Evolutionary conservation across 1,140 invertebrate species (phyloP).

Genomic region (Pomacea maculata): DNA sequence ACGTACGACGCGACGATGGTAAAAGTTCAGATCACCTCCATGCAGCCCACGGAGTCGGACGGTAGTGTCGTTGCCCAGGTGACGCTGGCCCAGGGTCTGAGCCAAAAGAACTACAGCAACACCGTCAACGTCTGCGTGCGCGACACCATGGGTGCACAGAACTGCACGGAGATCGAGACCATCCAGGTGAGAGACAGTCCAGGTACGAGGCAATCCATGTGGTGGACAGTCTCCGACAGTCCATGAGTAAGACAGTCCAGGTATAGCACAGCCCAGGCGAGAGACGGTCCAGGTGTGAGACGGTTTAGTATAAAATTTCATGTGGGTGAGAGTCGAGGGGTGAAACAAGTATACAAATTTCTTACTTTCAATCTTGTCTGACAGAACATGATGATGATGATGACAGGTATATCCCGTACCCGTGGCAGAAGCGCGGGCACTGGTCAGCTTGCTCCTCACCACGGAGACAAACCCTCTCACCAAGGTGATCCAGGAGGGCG

Average conservation of each 20-base stretch:
- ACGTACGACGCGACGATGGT: conserved; percentile 23
- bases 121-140: conserved; percentile 37
- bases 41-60: conserved; percentile 8
- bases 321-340: no score
- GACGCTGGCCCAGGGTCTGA: conserved; percentile 40
- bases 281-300: no score
- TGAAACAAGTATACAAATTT: no score
- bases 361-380: no score
- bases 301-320: no score
- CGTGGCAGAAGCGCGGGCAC: conserved; percentile 12
- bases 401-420: conserved; percentile 42
- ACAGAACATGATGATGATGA: conserved; percentile 1
- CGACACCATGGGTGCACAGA: conserved; percentile 38
- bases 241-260: no score
- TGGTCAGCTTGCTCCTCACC: conserved; percentile 15
- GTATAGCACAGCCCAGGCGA: no score
- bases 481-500: conserved; percentile 32
- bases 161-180: conserved; percentile 18
- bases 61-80: conserved; percentile 2
- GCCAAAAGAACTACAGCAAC: conserved; percentile 37
- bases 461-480: conserved; percentile 25
- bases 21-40: conserved; percentile 30
- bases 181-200: conserved; percentile 30
- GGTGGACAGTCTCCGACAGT: no score
- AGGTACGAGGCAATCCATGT: no score